Evolutionary conservation across 2,113 vertebrate genomes (phyloP), one percentile per base, ranked within the genome.

Genomic region (Nansenia antarctica): DNA sequence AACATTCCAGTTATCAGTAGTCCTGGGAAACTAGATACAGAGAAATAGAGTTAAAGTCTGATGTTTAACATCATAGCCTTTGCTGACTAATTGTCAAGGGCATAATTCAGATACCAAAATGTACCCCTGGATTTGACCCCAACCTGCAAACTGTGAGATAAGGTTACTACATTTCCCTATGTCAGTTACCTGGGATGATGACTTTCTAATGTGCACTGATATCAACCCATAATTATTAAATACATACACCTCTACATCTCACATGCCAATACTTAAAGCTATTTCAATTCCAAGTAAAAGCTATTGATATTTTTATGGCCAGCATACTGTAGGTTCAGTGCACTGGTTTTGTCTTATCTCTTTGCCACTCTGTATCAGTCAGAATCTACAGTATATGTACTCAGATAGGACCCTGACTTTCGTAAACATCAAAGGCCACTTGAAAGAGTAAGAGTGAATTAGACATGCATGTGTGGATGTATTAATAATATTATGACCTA

Each of bases 11-110:
- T 82, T 87, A 79, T 85, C 72, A 81, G 52, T 62, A 82, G 67
- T 65, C 69, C 68, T 63, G 77, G 74, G 74, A 80, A 81, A 69
- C 63, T 49, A 26, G 73, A 81, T 85, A 84, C 77, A 65, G 22
- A 69, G 49, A 32, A 74, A 67, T 69, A 70, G 85, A 89, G 75
- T 89, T 3, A 81, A 88, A 81, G 87, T 89, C 88, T 76, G 79
- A 90, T 86, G 24, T 54, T 87, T 74, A 55, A 82, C 20, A 73
- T 74, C 49, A 72, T 14, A 68, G 70, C 68, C 66, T 54, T 26
- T 54, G 52, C 27, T 30, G 27, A 26, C 26, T 14, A 49, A 49
- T 49, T 42, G 39, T 9, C n/a, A n/a, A n/a, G n/a, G n/a, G n/a
- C n/a, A n/a, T n/a, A n/a, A n/a, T n/a, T 42, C 39, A 31, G 77